phyloP scores from a whole-genome alignment of 2,797 vertebrate genomes.

The Rhinichthys osculus region DNA sequence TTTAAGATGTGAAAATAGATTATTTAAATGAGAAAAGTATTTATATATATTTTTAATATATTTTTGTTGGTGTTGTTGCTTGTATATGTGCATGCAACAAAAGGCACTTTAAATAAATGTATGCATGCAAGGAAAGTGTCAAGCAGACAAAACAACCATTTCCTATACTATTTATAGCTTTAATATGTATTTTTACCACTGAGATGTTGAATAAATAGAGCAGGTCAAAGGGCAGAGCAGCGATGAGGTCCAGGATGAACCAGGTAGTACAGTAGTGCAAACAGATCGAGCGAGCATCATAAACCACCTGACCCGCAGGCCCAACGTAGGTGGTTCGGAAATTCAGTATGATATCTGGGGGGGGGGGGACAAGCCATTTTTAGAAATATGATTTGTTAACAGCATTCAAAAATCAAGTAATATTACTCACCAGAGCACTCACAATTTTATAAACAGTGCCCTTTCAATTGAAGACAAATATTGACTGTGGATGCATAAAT shows the following conservation, averaged over 20 bases:
- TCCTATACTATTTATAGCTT: not conserved
- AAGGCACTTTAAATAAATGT: not conserved
- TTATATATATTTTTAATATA: not conserved
- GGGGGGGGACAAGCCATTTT: too few species aligned
- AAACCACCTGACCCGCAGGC: slow-evolving; percentile 93
- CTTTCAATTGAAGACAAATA: not conserved
- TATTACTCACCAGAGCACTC: not conserved
- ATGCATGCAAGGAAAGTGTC: not conserved
- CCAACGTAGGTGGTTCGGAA: slow-evolving; percentile 96
- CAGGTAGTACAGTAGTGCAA: slow-evolving; percentile 94
- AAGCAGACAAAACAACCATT: not conserved
- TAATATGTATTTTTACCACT: slow-evolving; percentile 84
- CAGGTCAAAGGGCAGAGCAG: slow-evolving; percentile 94
- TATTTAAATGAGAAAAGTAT: not conserved
- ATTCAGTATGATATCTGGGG: slow-evolving; percentile 93
- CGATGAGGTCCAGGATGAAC: slow-evolving; percentile 95
- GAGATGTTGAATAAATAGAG: slow-evolving; percentile 95
- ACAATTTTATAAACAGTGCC: not conserved
- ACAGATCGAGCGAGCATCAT: slow-evolving; percentile 90
- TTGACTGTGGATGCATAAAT: slow-evolving; percentile 13
- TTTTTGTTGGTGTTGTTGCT: not conserved
- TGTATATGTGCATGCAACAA: not conserved
- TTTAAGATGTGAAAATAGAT: not conserved
- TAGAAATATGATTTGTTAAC: not conserved
- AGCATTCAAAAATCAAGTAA: not conserved